These are phyloP conservation scores for Halocynthia aurantium DNA, from an alignment of 23 tunicate genomes.

Conservation along the genomic window DNA sequence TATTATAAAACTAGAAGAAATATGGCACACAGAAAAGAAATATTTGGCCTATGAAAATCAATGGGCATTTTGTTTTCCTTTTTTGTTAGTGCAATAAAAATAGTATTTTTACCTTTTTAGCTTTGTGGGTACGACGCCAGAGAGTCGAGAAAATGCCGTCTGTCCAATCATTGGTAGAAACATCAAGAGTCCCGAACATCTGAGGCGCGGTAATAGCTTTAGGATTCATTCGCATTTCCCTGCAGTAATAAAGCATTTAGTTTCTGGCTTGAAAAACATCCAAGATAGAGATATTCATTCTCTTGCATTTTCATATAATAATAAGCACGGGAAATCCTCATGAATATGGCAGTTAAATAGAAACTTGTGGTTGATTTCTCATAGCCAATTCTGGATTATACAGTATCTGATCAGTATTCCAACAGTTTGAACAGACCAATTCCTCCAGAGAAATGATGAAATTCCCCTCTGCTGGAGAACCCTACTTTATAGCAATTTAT, in stretches of 20 bases:
- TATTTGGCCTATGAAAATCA: too few species aligned
- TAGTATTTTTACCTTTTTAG: conserved; percentile 37
- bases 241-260: neutral
- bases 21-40: too few species aligned
- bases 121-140: conserved; percentile 77
- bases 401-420: too few species aligned
- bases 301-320: neutral
- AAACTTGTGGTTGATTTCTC: too few species aligned
- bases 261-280: neutral
- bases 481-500: neutral
- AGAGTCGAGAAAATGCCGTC: conserved; percentile 89
- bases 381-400: too few species aligned
- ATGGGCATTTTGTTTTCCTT: neutral
- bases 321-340: neutral
- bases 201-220: conserved; percentile 92
- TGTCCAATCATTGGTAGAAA: conserved; percentile 91
- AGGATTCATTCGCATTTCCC: conserved; percentile 91
- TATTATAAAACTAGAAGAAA: too few species aligned
- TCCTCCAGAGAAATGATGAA: too few species aligned
- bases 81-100: too few species aligned
- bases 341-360: too few species aligned
- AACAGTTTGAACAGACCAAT: too few species aligned
- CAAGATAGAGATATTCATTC: neutral
- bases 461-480: too few species aligned
- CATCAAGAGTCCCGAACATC: conserved; percentile 93